Evolutionary conservation across 1,140 invertebrate species (phyloP).

Genomic region (Mamestra configurata): DNA sequence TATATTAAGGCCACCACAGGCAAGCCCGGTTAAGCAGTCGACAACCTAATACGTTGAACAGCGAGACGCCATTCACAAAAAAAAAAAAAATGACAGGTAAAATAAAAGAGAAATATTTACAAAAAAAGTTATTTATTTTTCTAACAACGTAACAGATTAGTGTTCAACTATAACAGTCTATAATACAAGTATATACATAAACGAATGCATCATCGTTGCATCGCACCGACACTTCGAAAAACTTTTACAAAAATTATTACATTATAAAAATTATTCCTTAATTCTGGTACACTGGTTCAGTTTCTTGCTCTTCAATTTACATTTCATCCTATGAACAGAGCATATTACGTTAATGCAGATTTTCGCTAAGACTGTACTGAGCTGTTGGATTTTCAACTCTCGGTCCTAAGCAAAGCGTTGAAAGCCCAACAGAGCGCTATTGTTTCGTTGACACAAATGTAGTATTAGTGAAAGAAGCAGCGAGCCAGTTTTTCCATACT

Average conservation of each 20-base stretch:
- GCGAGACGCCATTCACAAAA: no score
- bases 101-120: slow-evolving; percentile 13
- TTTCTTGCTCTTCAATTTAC: not conserved
- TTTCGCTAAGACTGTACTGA: no score
- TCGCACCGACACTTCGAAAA: slow-evolving; percentile 10
- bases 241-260: not conserved
- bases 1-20: no score
- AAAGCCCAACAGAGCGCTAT: no score
- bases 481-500: no score
- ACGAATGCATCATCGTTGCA: slow-evolving; percentile 20
- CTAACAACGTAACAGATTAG: slow-evolving; percentile 44
- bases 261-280: slow-evolving; percentile 27
- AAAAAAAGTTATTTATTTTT: slow-evolving; percentile 35
- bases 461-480: no score
- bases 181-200: slow-evolving; percentile 45
- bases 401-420: not conserved
- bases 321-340: slow-evolving; percentile 34
- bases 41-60: no score
- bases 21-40: no score
- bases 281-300: not conserved
- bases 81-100: not conserved
- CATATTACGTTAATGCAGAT: not conserved
- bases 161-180: slow-evolving; percentile 39
- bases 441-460: no score
- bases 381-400: not conserved